These are phyloP conservation scores for Penaeus indicus DNA, from an alignment of 1,140 invertebrate genomes.

Conservation along the genomic window DNA sequence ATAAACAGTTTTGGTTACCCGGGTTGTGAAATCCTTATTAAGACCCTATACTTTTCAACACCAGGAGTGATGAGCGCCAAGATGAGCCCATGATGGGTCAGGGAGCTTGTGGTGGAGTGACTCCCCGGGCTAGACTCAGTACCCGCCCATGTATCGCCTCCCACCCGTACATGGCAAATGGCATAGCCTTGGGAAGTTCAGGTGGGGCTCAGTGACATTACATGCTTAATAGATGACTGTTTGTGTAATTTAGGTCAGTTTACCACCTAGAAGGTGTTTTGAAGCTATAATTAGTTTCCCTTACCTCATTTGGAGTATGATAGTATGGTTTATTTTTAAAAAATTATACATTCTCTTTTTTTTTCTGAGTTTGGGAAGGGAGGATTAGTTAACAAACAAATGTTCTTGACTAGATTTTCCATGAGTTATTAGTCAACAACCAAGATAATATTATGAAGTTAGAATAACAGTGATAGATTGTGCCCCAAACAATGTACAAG, in stretches of 20 bases:
- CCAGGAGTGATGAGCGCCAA: slow-evolving; percentile 55
- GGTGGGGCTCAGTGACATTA: slow-evolving; percentile 8
- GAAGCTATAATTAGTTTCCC: too few species aligned
- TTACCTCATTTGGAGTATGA: too few species aligned
- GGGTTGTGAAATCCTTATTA: neutral
- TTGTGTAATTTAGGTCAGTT: neutral
- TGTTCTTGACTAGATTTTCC: too few species aligned
- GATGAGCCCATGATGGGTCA: slow-evolving; percentile 53
- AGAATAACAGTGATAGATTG: neutral
- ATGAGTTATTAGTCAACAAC: too few species aligned
- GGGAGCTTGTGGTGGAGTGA: slow-evolving; percentile 53
- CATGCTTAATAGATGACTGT: neutral
- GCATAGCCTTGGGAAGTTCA: slow-evolving; percentile 51
- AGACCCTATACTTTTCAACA: neutral
- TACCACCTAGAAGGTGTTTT: neutral
- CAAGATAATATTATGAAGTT: too few species aligned
- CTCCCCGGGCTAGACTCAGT: slow-evolving; percentile 36
- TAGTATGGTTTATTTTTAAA: too few species aligned
- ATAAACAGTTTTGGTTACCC: neutral
- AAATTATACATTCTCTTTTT: too few species aligned
- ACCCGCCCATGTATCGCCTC: slow-evolving; percentile 10
- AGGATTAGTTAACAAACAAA: too few species aligned
- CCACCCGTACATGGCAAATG: slow-evolving; percentile 27
- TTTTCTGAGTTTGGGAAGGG: too few species aligned
- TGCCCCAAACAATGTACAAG: neutral